Evolutionary conservation across 35 echinoderm and acorn worm genomes (phyloP), one percentile per base, ranked within the genome.

Genomic region (Apostichopus californicus): DNA sequence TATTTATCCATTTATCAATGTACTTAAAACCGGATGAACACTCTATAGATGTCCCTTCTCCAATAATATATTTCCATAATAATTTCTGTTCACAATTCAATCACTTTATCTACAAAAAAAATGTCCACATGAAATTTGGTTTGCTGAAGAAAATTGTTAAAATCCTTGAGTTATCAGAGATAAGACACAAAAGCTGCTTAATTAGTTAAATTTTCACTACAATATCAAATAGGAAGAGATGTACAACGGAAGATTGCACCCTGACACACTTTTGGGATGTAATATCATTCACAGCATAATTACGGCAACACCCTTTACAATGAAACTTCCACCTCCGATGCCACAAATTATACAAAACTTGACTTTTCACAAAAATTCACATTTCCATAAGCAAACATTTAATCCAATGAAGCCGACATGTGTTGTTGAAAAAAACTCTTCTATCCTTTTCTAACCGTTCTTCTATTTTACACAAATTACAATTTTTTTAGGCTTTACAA

Each of bases 221-320:
- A 46, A 46, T 46, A 46, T 46, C 34, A 46, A 46, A 46, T 3
- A 46, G 2, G 78, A 80, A 80, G 78, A 24, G 52, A 22, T 17
- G 11, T 54, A 24, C 78, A 28, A 68, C 64, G 9, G 18, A 18
- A 18, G 64, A 68, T 68, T 14, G 11, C 11, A 11, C 64, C 64
- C 64, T 9, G 64, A 68, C 64, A 68, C 18, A 68, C 64, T 68
- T 68, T 18, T 14, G 64, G 78, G 78, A 54, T 80, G 22, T 54
- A 80, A 80, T 28, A 28, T 80, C 7, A 80, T 80, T 24, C 78
- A 80, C 23, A 20, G 78, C 78, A 80, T 80, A 80, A 80, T 80
- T 80, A 80, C 52, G 78, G 78, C 78, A 80, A 80, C 78, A 80
- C 78, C 78, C 78, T 80, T 46, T 28, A 80, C 78, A 80, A 18